Conservation (phyloP, 2,797 vertebrate species). For the Hapalemur alaotrensis region DNA sequence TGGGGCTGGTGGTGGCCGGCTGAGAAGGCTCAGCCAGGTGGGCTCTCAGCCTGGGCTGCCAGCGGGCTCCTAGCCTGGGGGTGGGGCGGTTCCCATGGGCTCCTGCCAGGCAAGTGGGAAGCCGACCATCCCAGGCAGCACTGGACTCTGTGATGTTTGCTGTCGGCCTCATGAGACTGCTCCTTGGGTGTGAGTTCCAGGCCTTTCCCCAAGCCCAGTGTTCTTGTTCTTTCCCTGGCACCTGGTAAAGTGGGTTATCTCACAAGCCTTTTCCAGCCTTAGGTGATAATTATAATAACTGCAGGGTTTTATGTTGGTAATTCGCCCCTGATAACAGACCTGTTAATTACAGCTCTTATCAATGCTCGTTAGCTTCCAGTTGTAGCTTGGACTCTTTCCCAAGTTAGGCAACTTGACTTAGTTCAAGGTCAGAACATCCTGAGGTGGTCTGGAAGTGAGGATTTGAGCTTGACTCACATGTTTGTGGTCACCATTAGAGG, state of each 20-base stretch:
- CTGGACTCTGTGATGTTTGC: neutral
- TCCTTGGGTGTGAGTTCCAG: neutral
- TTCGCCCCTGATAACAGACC: neutral
- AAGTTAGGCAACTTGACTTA: constrained; percentile 12
- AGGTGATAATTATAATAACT: constrained; percentile 52
- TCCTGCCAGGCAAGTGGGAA: neutral
- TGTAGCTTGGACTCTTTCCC: neutral
- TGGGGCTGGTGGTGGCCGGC: neutral
- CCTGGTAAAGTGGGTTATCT: neutral
- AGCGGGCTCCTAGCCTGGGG: neutral
- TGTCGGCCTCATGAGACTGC: neutral
- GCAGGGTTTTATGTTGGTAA: constrained; percentile 31
- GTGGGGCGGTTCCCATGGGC: neutral
- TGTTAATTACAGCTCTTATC: constrained; percentile 69
- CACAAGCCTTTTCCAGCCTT: neutral
- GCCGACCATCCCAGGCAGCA: rapidly evolving
- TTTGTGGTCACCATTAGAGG: neutral
- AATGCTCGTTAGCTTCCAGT: neutral
- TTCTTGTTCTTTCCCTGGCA: neutral
- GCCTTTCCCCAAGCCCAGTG: neutral
- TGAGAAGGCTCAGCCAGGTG: neutral
- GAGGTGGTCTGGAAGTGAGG: neutral
- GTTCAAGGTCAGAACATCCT: constrained; percentile 35
- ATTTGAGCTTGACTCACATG: neutral
- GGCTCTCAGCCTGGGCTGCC: neutral